Percentiles rank a stretch among this genome's conserved stretches.
Evolutionary conservation across 2,113 vertebrate genomes (phyloP).

Genomic region (Spilogale gracilis): DNA sequence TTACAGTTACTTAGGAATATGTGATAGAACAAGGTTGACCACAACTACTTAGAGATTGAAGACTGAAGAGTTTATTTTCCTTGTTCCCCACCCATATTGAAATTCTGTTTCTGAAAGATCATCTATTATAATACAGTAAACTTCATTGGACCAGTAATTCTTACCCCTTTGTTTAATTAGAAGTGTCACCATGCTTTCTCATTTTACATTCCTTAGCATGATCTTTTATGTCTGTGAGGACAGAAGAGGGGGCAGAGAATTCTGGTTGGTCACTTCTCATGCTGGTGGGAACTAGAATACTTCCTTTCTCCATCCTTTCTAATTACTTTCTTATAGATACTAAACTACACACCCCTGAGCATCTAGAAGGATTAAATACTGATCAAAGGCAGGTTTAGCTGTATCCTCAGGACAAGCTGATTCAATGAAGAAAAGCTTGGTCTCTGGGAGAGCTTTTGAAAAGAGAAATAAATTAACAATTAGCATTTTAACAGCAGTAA

Average conservation of each 20-base stretch:
- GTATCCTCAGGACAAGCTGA: constrained; percentile 89
- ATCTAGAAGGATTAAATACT: constrained; percentile 90
- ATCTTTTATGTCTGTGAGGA: background rate
- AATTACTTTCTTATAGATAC: constrained; percentile 84
- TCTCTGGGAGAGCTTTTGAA: constrained; percentile 81
- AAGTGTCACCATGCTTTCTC: background rate
- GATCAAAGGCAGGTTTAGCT: constrained; percentile 93
- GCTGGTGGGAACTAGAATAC: background rate
- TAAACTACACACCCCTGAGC: constrained; percentile 85
- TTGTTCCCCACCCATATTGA: background rate
- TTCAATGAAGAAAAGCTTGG: constrained; percentile 86
- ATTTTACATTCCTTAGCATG: background rate
- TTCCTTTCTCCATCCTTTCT: constrained; percentile 78
- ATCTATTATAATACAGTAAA: background rate
- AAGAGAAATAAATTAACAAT: constrained; percentile 88
- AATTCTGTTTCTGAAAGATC: background rate
- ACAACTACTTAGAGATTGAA: background rate
- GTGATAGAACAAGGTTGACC: background rate
- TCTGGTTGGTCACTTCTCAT: constrained; percentile 51
- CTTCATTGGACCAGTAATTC: background rate
- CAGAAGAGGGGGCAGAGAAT: background rate
- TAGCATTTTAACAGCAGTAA: constrained; percentile 78
- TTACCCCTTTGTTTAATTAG: constrained; percentile 11
- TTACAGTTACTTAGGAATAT: background rate
- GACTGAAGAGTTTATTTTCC: background rate